Evolutionary conservation across 1,140 invertebrate genomes (phyloP).

Genomic region (Xylocopa sonorina): DNA sequence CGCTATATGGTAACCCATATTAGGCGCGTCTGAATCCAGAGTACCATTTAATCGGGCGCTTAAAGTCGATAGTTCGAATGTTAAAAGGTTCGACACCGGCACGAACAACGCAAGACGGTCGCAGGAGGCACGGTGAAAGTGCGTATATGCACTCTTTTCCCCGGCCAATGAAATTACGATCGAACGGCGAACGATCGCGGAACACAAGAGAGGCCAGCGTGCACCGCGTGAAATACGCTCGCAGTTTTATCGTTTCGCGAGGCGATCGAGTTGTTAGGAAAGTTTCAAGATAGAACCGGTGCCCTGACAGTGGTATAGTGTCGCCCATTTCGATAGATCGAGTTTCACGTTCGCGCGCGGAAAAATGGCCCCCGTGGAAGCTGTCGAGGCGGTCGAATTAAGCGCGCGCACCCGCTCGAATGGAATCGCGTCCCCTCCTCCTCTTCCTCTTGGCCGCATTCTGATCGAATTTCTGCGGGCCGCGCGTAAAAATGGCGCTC

Average conservation of each 20-base stretch:
- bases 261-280: not conserved
- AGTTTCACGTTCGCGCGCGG: conserved; percentile 14
- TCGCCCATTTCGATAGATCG: not conserved
- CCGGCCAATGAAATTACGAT: conserved; percentile 11
- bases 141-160: conserved; percentile 24
- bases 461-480: conserved; percentile 51
- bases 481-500: conserved; percentile 35
- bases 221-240: conserved; percentile 5
- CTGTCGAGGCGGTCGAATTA: conserved; percentile 4
- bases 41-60: too few relatives aligned
- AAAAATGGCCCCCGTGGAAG: not conserved
- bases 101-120: not conserved
- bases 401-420: not conserved
- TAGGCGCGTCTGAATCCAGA: too few relatives aligned
- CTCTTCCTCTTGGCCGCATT: conserved; percentile 59
- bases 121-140: conserved; percentile 25
- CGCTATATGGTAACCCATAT: too few relatives aligned
- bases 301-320: not conserved
- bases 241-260: not conserved
- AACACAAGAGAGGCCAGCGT: not conserved
- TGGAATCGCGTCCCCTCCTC: conserved; percentile 1
- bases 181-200: not conserved
- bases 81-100: too few relatives aligned
- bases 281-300: not conserved
- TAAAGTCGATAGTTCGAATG: too few relatives aligned